These are phyloP conservation scores for Drosophila tropicalis DNA, from an alignment of 1,140 invertebrate genomes.

Conservation along the genomic window DNA sequence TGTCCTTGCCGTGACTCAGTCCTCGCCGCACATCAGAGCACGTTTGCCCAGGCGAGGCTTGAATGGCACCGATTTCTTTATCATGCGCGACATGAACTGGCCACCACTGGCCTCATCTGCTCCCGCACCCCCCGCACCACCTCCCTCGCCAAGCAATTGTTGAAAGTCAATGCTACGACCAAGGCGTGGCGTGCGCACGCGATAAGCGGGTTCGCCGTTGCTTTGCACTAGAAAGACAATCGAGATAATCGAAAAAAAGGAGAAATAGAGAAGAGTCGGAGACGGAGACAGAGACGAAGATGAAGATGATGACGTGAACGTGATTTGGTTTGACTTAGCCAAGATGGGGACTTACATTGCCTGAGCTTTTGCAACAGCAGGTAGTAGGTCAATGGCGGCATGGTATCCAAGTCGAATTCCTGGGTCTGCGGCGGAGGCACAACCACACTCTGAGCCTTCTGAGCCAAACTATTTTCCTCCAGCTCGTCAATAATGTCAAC, in stretches of 20 bases:
- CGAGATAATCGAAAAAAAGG: slow-evolving; percentile 9
- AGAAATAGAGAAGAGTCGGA: not conserved
- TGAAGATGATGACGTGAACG: slow-evolving; percentile 42
- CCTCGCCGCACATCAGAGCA: slow-evolving; percentile 73
- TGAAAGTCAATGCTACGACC: slow-evolving; percentile 80
- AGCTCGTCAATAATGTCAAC: slow-evolving; percentile 77
- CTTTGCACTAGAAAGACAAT: slow-evolving; percentile 59
- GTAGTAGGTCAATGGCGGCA: slow-evolving; percentile 76
- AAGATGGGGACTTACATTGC: slow-evolving; percentile 58
- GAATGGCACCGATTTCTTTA: slow-evolving; percentile 81
- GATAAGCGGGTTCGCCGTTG: slow-evolving; percentile 68
- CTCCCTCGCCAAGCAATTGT: slow-evolving; percentile 50
- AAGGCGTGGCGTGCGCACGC: slow-evolving; percentile 78
- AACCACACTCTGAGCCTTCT: slow-evolving; percentile 43
- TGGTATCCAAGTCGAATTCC: slow-evolving; percentile 77
- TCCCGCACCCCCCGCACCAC: slow-evolving; percentile 24
- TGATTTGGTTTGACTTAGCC: slow-evolving; percentile 34
- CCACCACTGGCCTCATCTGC: slow-evolving; percentile 59
- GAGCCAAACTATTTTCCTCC: slow-evolving; percentile 68
- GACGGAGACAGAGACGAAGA: slow-evolving; percentile 15
- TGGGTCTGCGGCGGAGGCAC: slow-evolving; percentile 45
- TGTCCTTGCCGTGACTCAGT: slow-evolving; percentile 68
- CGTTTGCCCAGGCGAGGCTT: slow-evolving; percentile 81
- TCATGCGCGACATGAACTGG: slow-evolving; percentile 75
- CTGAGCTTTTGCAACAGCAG: slow-evolving; percentile 73